phyloP scores from a whole-genome alignment of 2,797 vertebrate genomes.

The Lutjanus campechanus region DNA sequence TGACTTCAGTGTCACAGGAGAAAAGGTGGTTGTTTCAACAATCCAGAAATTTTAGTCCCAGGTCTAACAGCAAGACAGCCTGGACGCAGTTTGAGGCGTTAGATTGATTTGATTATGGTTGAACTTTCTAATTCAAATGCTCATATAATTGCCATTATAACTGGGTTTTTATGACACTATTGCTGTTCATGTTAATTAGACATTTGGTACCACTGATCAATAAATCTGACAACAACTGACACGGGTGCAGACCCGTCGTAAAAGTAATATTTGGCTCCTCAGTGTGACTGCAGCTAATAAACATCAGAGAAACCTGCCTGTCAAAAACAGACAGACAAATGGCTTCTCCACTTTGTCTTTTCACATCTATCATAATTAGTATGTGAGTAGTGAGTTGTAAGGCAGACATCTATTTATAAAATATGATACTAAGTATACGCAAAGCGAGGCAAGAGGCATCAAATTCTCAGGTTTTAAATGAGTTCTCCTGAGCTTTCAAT shows the following conservation, averaged over 20 bases:
- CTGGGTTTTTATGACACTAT: neutral
- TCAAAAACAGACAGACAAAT: neutral
- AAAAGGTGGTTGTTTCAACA: too few relatives aligned
- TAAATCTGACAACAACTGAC: neutral
- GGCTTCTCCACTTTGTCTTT: neutral
- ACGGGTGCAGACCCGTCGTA: neutral
- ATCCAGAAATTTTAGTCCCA: too few relatives aligned
- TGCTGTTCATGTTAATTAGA: neutral
- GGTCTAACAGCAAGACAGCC: too few relatives aligned
- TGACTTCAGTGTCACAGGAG: too few relatives aligned
- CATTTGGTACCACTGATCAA: neutral
- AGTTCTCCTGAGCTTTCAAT: neutral
- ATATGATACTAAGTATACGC: neutral
- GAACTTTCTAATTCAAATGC: neutral
- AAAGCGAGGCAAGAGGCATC: neutral
- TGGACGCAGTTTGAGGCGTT: too few relatives aligned
- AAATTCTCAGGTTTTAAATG: neutral
- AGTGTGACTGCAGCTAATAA: neutral
- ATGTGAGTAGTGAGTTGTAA: neutral
- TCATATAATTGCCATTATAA: neutral
- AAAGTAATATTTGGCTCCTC: neutral
- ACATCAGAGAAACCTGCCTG: neutral
- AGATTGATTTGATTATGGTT: neutral
- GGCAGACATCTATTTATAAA: neutral
- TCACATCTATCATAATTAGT: neutral